Percentiles rank a stretch among this genome's conserved stretches.
phyloP scores from a whole-genome alignment of 2,888 invertebrate genomes.

The Drosophila greeni region DNA sequence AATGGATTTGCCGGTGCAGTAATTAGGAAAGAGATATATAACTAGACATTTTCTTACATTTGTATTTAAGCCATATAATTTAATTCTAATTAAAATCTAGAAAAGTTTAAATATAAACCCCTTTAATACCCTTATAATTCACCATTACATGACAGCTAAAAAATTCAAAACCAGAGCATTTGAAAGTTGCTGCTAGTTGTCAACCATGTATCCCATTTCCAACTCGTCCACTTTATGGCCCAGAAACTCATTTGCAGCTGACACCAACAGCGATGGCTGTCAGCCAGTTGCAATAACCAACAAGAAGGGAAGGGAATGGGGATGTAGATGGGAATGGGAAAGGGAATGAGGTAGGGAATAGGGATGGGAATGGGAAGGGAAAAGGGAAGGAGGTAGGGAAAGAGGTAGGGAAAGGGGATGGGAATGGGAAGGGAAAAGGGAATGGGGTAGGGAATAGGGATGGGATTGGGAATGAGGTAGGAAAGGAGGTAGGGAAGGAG shows the following conservation, averaged over 20 bases:
- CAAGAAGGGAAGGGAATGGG: neutral
- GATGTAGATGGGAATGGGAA: neutral
- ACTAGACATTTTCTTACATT: too few relatives aligned
- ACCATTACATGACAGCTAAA: neutral
- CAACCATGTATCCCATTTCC: constrained; percentile 13
- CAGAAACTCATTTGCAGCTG: constrained; percentile 68
- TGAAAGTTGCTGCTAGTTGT: constrained; percentile 4
- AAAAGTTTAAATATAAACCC: neutral
- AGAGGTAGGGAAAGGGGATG: too few relatives aligned
- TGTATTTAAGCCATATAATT: too few relatives aligned
- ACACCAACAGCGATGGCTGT: constrained; percentile 49
- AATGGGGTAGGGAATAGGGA: too few relatives aligned
- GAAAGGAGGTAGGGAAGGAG: too few relatives aligned
- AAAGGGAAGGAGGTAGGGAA: too few relatives aligned
- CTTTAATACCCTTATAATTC: neutral
- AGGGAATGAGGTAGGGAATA: too few relatives aligned
- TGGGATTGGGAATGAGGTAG: too few relatives aligned
- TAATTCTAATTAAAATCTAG: neutral
- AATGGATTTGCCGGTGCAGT: neutral
- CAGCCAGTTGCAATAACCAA: constrained; percentile 31
- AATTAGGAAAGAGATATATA: neutral
- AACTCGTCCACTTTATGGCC: constrained; percentile 36
- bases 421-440: too few relatives aligned
- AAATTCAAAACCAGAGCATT: constrained; percentile 1
- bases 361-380: too few relatives aligned